Evolutionary conservation across 2,888 invertebrate genomes (phyloP), one percentile per base, ranked within the genome.

Genomic region (Cryptocheilus praepositus): DNA sequence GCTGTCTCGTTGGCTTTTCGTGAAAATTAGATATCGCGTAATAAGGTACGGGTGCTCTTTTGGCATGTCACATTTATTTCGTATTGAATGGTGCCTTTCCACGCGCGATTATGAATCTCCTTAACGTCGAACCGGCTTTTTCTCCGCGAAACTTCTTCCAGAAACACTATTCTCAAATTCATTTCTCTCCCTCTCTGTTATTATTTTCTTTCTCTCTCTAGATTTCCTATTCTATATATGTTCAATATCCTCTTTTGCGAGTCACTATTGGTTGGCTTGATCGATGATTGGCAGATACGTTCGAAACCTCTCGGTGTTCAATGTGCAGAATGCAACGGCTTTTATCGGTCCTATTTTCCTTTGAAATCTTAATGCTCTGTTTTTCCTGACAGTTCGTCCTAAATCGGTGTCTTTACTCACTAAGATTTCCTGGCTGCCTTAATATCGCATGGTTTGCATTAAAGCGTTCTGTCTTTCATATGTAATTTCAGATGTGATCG

Each of bases 261-360:
- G 36, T 67, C 61, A 61, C 64, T 75, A 77, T 72, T 79, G 75
- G 79, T 73, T 79, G 76, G 79, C 79, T 79, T 79, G 79, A 69
- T 76, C 76, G 74, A 77, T 75, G 76, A 79, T 79, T 79, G 73
- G 77, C 77, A 76, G 72, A 70, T 69, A 70, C 70, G 72, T 79
- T 71, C 72, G 68, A 76, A 77, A 72, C 72, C 63, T 79, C 77
- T 79, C 76, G 70, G 65, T 79, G 79, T 79, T 79, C 73, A 43
- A 54, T 79, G 79, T 79, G 79, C 79, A 76, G 76, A 73, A 82
- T 81, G 82, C 79, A 76, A 79, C 81, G 75, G 82, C 82, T 82
- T 82, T 80, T 73, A 76, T 76, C 73, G 73, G 75, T 67, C 58
- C 59, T 64, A 56, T 73, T 67, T 69, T 25, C 53, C 67, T 63